Percentiles rank a stretch among this genome's conserved stretches.
Conservation (phyloP, 2,797 vertebrate genomes). For the Helicolenus hilgendorfi region DNA sequence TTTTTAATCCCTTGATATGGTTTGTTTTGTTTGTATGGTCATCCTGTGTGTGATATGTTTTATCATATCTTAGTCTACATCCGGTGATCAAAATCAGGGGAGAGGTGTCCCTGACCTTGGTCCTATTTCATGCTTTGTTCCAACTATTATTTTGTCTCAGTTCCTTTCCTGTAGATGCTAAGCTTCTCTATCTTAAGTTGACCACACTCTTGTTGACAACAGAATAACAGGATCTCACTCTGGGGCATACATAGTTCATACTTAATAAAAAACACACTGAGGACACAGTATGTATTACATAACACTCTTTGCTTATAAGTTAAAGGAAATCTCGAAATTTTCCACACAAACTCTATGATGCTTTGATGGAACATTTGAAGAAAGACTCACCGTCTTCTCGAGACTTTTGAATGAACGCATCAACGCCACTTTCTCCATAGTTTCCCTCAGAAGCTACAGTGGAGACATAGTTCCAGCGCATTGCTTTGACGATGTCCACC, state of each 20-base stretch:
- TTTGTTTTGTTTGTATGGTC: background rate
- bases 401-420: constrained; percentile 97
- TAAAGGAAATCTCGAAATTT: too few species aligned
- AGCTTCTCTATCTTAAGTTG: too few species aligned
- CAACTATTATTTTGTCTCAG: background rate
- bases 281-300: too few species aligned
- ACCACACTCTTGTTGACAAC: too few species aligned
- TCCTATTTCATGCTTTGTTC: background rate
- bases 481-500: constrained; percentile 97
- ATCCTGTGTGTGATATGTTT: background rate
- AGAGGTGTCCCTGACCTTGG: background rate
- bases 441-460: constrained; percentile 97
- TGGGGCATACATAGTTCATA: too few species aligned
- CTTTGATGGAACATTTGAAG: background rate
- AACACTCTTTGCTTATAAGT: too few species aligned
- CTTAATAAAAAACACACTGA: too few species aligned
- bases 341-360: background rate
- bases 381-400: constrained; percentile 95
- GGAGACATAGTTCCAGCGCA: constrained; percentile 98
- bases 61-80: background rate
- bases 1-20: background rate
- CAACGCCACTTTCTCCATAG: constrained; percentile 96
- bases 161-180: too few species aligned
- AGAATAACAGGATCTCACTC: too few species aligned
- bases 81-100: background rate